These are phyloP conservation scores for Thaleichthys pacificus DNA, from an alignment of 2,797 vertebrate genomes.

Conservation along the genomic window DNA sequence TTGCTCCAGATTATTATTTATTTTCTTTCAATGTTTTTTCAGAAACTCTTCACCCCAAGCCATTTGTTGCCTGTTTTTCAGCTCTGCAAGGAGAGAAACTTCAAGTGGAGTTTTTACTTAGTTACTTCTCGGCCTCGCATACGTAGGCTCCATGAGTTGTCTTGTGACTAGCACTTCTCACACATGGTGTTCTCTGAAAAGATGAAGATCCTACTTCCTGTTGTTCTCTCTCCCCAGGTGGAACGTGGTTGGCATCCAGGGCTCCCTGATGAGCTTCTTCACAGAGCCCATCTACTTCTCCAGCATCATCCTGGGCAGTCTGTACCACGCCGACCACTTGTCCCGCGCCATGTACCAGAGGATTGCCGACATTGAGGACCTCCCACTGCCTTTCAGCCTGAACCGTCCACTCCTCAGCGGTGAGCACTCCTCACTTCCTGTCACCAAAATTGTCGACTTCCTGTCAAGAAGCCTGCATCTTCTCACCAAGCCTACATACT, in stretches of 20 bases:
- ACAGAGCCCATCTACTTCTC: constrained; percentile 92
- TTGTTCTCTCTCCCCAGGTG: constrained; percentile 72
- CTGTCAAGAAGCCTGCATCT: no score
- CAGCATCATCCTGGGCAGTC: constrained; percentile 93
- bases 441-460: no score
- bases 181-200: no score
- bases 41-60: background rate
- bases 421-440: constrained; percentile 60
- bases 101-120: constrained; percentile 20
- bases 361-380: constrained; percentile 84
- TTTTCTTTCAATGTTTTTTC: background rate
- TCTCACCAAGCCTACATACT: background rate
- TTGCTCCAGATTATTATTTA: background rate
- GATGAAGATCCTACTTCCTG: background rate
- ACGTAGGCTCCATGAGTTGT: background rate
- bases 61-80: no score
- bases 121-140: background rate
- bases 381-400: constrained; percentile 81
- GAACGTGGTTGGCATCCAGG: constrained; percentile 93
- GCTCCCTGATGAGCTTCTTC: constrained; percentile 91
- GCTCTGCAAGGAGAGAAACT: background rate
- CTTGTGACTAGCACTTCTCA: background rate
- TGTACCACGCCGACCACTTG: constrained; percentile 94
- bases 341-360: constrained; percentile 93
- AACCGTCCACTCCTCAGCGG: constrained; percentile 93